Conservation (phyloP, 2,888 invertebrate genomes). For the Drosophila parthenogenetica region DNA sequence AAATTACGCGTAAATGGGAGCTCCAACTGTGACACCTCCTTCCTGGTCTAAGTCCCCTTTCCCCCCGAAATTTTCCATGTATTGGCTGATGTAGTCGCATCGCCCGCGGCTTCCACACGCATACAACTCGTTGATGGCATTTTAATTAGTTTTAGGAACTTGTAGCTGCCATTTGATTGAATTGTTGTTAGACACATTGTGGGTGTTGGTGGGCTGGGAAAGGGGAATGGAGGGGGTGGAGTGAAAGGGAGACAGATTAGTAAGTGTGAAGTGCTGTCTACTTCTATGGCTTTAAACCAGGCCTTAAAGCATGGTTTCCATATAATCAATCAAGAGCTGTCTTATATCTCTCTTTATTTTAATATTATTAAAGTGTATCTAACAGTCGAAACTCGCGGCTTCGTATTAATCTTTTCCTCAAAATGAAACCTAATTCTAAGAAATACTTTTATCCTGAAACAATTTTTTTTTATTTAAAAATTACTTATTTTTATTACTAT, state of each 20-base stretch:
- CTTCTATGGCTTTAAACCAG: conserved; percentile 17
- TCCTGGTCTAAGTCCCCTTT: neutral
- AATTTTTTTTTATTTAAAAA: neutral
- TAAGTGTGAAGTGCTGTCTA: conserved; percentile 17
- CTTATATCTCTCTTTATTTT: too few species aligned
- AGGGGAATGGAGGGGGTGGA: neutral
- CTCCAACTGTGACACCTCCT: conserved; percentile 55
- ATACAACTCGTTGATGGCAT: conserved; percentile 71
- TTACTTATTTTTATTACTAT: neutral
- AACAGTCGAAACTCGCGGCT: too few species aligned
- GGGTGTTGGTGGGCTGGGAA: neutral
- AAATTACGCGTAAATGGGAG: conserved; percentile 80
- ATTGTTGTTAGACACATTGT: conserved; percentile 53
- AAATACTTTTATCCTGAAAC: neutral
- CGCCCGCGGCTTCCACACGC: conserved; percentile 53
- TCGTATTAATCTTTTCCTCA: too few species aligned
- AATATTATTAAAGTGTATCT: too few species aligned
- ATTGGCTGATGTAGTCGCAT: conserved; percentile 28
- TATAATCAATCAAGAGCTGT: neutral
- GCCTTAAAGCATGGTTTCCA: neutral
- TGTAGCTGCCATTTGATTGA: conserved; percentile 74
- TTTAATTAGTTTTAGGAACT: conserved; percentile 80
- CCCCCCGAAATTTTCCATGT: neutral
- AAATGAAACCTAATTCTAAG: neutral
- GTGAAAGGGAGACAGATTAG: conserved; percentile 28